Conservation (phyloP, 2,113 vertebrate genomes). For the Rhizomys pruinosus region DNA sequence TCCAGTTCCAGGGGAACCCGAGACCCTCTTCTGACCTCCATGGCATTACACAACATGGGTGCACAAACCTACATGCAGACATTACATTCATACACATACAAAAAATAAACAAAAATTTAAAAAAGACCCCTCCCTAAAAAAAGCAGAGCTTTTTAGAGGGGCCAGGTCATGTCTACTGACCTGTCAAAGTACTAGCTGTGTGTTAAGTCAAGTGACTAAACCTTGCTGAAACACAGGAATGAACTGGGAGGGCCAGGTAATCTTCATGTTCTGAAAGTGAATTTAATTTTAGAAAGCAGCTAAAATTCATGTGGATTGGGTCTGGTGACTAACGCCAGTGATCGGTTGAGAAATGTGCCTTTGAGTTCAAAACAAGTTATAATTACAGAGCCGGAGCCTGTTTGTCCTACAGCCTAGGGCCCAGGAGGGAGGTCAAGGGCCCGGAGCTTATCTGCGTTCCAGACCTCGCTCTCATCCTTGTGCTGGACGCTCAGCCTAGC, state of each 20-base stretch:
- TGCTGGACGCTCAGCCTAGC: background rate
- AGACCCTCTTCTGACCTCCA: too few species aligned
- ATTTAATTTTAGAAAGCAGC: slow-evolving; percentile 30
- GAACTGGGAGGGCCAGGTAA: background rate
- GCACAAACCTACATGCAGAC: too few species aligned
- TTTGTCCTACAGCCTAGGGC: background rate
- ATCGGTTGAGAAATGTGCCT: slow-evolving; percentile 25
- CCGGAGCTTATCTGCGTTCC: background rate
- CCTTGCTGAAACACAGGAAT: background rate
- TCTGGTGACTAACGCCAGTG: background rate
- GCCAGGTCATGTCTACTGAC: background rate
- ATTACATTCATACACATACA: too few species aligned
- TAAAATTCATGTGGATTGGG: background rate
- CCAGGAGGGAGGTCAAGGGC: background rate
- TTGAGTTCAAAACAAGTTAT: slow-evolving; percentile 31
- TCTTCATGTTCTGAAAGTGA: slow-evolving; percentile 9
- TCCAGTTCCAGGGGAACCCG: too few species aligned
- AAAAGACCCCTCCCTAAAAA: too few species aligned
- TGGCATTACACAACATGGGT: too few species aligned
- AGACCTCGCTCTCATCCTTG: background rate
- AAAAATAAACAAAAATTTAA: too few species aligned
- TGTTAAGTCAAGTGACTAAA: background rate
- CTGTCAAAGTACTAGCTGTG: background rate
- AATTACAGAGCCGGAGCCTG: slow-evolving; percentile 24
- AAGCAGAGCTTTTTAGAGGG: too few species aligned